Evolutionary conservation across 30 jellyfish, hydroid and myxozoan species (phyloP).

Genomic region (Clytia hemisphaerica): DNA sequence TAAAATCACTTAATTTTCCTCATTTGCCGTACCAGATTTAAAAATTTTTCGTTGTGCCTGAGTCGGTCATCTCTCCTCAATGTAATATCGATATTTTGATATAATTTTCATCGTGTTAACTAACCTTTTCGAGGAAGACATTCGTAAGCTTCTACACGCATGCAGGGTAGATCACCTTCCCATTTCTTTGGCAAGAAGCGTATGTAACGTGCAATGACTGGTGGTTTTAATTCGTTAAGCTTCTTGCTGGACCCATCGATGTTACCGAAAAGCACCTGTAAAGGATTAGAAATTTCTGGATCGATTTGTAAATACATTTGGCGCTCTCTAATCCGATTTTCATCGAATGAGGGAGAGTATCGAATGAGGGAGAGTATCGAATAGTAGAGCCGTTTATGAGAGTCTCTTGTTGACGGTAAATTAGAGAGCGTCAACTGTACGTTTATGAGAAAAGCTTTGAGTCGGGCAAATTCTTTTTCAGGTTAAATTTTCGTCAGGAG

Average conservation of each 20-base stretch:
- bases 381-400: no score
- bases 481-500: no score
- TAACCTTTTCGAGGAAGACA: slow-evolving; percentile 81
- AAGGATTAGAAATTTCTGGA: not conserved
- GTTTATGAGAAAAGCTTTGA: no score
- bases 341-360: not conserved
- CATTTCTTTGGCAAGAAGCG: slow-evolving; percentile 67
- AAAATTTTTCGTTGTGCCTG: no score
- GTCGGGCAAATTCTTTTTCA: no score
- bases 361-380: not conserved
- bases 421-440: no score
- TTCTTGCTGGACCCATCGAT: slow-evolving; percentile 49
- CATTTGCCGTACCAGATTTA: no score
- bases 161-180: slow-evolving; percentile 69
- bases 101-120: no score
- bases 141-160: slow-evolving; percentile 81
- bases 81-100: no score
- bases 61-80: no score
- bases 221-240: slow-evolving; percentile 18
- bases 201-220: slow-evolving; percentile 55
- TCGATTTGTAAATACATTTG: not conserved
- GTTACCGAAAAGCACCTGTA: slow-evolving; percentile 65
- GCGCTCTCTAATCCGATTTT: not conserved
- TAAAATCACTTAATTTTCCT: no score
- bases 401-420: no score